phyloP scores from a whole-genome alignment of 2,113 vertebrate genomes.

The Colinus virginianus region DNA sequence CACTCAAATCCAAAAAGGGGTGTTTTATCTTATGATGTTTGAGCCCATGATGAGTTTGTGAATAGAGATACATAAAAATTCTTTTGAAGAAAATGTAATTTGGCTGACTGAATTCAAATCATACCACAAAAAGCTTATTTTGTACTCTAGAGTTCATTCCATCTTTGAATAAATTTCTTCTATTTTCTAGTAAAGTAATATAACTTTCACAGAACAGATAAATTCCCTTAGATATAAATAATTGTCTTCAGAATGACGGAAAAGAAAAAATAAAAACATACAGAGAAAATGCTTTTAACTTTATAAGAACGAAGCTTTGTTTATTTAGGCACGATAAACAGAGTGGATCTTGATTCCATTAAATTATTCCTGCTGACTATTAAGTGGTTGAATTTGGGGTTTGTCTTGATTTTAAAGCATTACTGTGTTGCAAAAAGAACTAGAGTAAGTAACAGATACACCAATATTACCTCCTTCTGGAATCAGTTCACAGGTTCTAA shows the following conservation, averaged over 20 bases:
- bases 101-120: not conserved
- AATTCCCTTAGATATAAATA: not conserved
- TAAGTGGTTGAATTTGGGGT: not conserved
- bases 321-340: not conserved
- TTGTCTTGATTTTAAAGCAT: not conserved
- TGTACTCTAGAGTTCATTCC: not conserved
- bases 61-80: not conserved
- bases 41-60: not conserved
- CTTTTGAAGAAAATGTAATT: not conserved
- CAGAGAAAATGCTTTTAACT: not conserved
- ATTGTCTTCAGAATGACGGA: not conserved
- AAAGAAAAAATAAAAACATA: not conserved
- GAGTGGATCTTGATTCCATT: not conserved
- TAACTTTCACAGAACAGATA: not conserved
- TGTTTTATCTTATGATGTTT: not conserved
- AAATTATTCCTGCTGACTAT: not conserved
- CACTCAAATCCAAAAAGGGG: not conserved
- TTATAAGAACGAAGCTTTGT: not conserved
- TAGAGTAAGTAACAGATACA: slow-evolving; percentile 32
- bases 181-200: not conserved
- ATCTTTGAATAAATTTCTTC: not conserved
- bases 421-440: slow-evolving; percentile 14
- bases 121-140: not conserved
- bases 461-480: slow-evolving; percentile 35
- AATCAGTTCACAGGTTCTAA: slow-evolving; percentile 59